A percentile compares a stretch with the other conserved stretches of the same genome.
Evolutionary conservation across 1,140 invertebrate species (phyloP).

Genomic region (Caerostris darwini): DNA sequence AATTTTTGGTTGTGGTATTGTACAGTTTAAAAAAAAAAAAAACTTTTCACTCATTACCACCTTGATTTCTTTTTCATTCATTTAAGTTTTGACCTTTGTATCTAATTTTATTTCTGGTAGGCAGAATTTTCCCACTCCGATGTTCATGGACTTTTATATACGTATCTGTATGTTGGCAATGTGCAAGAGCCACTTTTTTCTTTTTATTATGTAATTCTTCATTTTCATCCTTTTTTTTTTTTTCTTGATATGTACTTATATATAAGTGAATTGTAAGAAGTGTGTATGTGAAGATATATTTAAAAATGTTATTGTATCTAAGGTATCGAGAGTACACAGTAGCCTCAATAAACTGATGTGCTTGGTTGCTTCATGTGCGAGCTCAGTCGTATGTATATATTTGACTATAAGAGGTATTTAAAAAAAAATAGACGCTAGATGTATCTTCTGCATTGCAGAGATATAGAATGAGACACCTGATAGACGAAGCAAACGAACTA

Average conservation of each 20-base stretch:
- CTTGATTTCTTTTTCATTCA: constrained; percentile 10
- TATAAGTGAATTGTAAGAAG: constrained; percentile 46
- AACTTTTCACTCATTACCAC: constrained; percentile 50
- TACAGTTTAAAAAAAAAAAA: constrained; percentile 45
- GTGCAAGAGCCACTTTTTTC: constrained; percentile 66
- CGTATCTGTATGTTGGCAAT: constrained; percentile 64
- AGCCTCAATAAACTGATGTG: constrained; percentile 60
- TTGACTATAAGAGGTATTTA: constrained; percentile 51
- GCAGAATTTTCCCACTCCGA: too few relatives aligned
- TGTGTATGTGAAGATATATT: constrained; percentile 69
- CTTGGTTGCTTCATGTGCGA: constrained; percentile 43
- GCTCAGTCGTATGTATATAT: constrained; percentile 68
- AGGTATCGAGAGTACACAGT: constrained; percentile 40
- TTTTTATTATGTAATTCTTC: constrained; percentile 5
- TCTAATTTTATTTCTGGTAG: background rate
- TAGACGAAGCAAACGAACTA: constrained; percentile 72
- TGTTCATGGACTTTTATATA: constrained; percentile 14
- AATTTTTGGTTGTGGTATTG: constrained; percentile 64
- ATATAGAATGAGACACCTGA: constrained; percentile 59
- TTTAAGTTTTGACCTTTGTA: background rate
- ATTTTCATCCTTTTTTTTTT: background rate
- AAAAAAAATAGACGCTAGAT: constrained; percentile 74
- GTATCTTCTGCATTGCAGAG: constrained; percentile 75
- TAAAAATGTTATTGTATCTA: constrained; percentile 64
- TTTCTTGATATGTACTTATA: constrained; percentile 69